A percentile compares a stretch with the other conserved stretches of the same genome.
Evolutionary conservation across 2,113 vertebrate genomes (phyloP).

Genomic region (Cyphomyrus plagiostoma): DNA sequence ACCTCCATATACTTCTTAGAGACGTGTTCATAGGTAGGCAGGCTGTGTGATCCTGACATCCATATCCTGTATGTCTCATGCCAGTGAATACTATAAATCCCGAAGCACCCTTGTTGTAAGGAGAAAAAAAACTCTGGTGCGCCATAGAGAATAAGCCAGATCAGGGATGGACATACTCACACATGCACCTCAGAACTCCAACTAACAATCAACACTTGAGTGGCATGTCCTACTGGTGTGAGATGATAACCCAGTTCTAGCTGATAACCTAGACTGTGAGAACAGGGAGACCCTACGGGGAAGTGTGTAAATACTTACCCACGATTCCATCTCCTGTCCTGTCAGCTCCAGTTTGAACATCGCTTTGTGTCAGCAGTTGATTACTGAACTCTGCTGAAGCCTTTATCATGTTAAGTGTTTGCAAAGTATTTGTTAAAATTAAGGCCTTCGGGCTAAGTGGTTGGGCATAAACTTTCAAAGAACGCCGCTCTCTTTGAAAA

Average conservation of each 20-base stretch:
- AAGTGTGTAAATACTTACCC: neutral
- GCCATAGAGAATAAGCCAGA: neutral
- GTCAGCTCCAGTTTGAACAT: neutral
- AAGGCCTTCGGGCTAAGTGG: neutral
- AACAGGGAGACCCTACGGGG: neutral
- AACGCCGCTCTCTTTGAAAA: neutral
- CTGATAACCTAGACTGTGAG: neutral
- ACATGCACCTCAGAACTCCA: neutral
- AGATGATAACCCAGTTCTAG: neutral
- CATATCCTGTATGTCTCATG: neutral
- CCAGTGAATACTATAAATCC: neutral
- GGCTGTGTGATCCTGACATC: neutral
- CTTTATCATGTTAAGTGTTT: neutral
- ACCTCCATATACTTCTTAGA: neutral
- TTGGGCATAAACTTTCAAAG: neutral
- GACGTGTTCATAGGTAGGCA: neutral
- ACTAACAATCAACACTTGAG: neutral
- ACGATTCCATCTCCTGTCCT: neutral
- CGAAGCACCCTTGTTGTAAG: neutral
- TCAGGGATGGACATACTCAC: neutral
- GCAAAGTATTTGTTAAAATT: neutral
- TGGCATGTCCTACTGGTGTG: neutral
- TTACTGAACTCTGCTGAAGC: neutral
- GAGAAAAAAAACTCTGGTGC: neutral
- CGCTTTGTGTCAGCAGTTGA: neutral